Conservation (phyloP, 2,113 vertebrate species). For the Notarius quadriscutis region DNA sequence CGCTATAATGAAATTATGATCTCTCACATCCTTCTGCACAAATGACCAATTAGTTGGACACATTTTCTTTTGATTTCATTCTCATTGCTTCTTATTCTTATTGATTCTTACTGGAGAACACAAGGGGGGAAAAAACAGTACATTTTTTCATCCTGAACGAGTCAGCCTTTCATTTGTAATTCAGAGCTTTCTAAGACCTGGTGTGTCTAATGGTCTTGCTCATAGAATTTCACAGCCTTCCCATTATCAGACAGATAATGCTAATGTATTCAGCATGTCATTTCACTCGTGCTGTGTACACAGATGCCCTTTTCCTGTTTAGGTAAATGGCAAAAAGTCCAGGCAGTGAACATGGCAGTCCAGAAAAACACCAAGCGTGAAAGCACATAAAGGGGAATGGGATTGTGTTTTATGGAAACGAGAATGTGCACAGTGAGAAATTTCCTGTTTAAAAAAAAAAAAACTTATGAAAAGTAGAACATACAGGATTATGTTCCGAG, state of each 20-base stretch:
- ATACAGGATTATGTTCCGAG: neutral
- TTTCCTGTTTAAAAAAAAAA: neutral
- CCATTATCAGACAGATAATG: slow-evolving; percentile 36
- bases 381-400: slow-evolving; percentile 16
- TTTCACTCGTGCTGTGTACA: slow-evolving; percentile 48
- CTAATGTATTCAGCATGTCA: slow-evolving; percentile 48
- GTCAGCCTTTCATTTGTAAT: slow-evolving; percentile 35
- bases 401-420: neutral
- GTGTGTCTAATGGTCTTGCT: slow-evolving; percentile 38
- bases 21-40: neutral
- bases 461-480: neutral
- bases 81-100: no score
- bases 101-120: no score
- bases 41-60: neutral
- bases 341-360: slow-evolving; percentile 25
- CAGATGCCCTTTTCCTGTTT: slow-evolving; percentile 50
- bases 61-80: neutral
- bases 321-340: slow-evolving; percentile 45
- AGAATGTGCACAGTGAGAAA: neutral
- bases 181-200: slow-evolving; percentile 34
- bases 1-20: neutral
- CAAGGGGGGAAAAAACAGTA: neutral
- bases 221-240: slow-evolving; percentile 34
- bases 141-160: neutral
- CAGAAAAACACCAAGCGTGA: slow-evolving; percentile 28